phyloP scores from a whole-genome alignment of 1,140 invertebrate species.

The Aphidius ervi region DNA sequence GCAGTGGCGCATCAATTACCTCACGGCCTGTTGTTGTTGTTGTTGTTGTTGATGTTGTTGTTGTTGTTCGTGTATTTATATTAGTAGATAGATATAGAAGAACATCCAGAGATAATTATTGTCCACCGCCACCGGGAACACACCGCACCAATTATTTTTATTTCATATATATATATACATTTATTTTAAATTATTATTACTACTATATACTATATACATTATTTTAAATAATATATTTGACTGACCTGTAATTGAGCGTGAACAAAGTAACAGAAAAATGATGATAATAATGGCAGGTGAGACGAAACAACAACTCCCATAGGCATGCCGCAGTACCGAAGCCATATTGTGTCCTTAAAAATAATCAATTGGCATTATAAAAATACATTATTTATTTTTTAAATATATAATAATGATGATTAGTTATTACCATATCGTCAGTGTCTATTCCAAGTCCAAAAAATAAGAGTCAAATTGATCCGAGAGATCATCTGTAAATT shows the following conservation, averaged over 20 bases:
- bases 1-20: slow-evolving; percentile 43
- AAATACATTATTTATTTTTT: no score
- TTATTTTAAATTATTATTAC: neutral
- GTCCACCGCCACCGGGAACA: slow-evolving; percentile 48
- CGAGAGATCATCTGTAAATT: slow-evolving; percentile 45
- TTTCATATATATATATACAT: neutral
- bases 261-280: slow-evolving; percentile 67
- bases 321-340: slow-evolving; percentile 74
- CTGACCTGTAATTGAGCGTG: slow-evolving; percentile 59
- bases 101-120: slow-evolving; percentile 21
- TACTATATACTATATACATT: no score
- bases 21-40: slow-evolving; percentile 35
- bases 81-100: slow-evolving; percentile 26
- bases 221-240: slow-evolving; percentile 15
- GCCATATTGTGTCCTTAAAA: slow-evolving; percentile 73
- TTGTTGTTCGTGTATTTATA: slow-evolving; percentile 32
- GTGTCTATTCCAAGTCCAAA: slow-evolving; percentile 48
- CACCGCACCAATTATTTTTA: slow-evolving; percentile 39
- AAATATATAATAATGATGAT: no score
- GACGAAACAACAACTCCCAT: slow-evolving; percentile 67
- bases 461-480: slow-evolving; percentile 43
- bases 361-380: no score
- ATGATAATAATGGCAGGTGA: slow-evolving; percentile 44
- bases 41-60: slow-evolving; percentile 19
- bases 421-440: slow-evolving; percentile 55